phyloP scores from a whole-genome alignment of 2,113 vertebrate species.

The Enhydra lutris region DNA sequence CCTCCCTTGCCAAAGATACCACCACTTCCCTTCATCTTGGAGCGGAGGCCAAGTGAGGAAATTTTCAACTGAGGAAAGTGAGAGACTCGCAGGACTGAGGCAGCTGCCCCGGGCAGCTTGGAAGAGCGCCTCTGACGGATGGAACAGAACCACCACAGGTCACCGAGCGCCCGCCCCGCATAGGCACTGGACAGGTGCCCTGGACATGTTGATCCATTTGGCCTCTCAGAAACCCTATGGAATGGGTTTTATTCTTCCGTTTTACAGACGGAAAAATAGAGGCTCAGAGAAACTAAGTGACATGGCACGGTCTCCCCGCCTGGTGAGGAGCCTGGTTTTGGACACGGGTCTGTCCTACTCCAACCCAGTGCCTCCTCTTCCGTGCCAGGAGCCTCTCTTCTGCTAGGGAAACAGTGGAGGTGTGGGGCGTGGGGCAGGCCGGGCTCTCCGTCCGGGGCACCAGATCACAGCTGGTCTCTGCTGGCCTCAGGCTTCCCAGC shows the following conservation, averaged over 20 bases:
- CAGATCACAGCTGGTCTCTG: not conserved
- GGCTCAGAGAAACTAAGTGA: not conserved
- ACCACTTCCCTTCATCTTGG: not conserved
- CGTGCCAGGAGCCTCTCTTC: accelerated
- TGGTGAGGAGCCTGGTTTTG: not conserved
- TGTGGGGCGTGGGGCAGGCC: accelerated
- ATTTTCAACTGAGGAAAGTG: not conserved
- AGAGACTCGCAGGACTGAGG: not conserved
- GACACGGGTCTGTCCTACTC: not conserved
- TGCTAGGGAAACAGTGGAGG: too few relatives aligned
- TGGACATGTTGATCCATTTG: not conserved
- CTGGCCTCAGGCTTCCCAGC: not conserved
- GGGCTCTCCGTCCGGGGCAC: not conserved
- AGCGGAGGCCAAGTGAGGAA: not conserved
- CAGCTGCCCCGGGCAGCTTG: not conserved
- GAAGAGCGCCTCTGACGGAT: not conserved
- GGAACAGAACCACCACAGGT: too few relatives aligned
- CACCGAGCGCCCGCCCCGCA: too few relatives aligned
- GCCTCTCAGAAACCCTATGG: not conserved
- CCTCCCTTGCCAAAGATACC: not conserved
- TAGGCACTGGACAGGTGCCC: not conserved
- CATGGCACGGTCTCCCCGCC: not conserved
- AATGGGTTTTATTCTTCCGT: not conserved
- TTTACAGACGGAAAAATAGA: not conserved
- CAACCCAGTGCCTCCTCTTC: not conserved